Evolutionary conservation across 2,113 vertebrate genomes (phyloP).

Genomic region (Pomatostomus ruficeps): DNA sequence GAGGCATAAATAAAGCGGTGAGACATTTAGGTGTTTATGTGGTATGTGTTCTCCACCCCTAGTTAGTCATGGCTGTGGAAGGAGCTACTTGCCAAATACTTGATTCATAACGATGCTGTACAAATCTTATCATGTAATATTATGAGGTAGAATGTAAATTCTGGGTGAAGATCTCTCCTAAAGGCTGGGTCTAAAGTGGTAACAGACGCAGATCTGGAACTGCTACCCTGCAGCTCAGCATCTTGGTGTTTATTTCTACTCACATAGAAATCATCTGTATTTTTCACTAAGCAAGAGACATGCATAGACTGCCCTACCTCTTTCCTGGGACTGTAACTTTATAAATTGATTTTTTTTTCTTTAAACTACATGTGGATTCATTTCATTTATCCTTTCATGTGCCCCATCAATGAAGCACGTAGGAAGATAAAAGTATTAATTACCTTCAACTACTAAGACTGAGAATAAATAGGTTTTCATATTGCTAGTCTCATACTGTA

Average conservation of each 20-base stretch:
- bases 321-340: not conserved
- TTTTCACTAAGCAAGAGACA: not conserved
- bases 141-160: not conserved
- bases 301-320: not conserved
- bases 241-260: not conserved
- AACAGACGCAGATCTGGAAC: not conserved
- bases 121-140: not conserved
- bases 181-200: not conserved
- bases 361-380: not conserved
- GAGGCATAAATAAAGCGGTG: not conserved
- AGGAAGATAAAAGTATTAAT: conserved; percentile 40
- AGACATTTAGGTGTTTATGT: not conserved
- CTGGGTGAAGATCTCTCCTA: not conserved
- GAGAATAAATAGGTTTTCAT: not conserved
- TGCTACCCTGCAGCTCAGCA: not conserved
- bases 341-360: not conserved
- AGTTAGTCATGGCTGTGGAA: not conserved
- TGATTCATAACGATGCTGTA: not conserved
- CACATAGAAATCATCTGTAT: not conserved
- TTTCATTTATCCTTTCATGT: not conserved
- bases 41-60: not conserved
- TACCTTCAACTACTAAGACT: not conserved
- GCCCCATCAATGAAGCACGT: not conserved
- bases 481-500: not conserved
- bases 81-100: not conserved